These are phyloP conservation scores for Larimichthys polyactis DNA, from an alignment of 2,113 vertebrate species.

Conservation along the genomic window DNA sequence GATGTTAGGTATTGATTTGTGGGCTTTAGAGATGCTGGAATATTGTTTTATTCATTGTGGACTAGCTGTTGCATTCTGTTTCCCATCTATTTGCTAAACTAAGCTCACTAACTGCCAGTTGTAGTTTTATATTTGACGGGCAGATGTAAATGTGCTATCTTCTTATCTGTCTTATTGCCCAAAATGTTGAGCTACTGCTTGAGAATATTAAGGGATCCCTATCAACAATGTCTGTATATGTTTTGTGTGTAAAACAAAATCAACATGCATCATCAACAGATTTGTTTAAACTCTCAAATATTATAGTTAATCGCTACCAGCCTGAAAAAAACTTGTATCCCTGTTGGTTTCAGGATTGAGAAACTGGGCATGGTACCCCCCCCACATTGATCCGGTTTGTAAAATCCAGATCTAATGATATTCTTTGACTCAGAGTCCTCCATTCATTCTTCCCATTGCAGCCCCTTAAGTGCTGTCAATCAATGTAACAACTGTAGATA, in stretches of 20 bases:
- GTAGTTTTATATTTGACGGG: not conserved
- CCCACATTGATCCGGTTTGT: conserved; percentile 47
- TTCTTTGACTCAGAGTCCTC: conserved; percentile 36
- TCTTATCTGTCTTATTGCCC: not conserved
- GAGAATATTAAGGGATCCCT: not conserved
- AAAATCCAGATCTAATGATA: conserved; percentile 40
- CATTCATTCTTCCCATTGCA: conserved; percentile 32
- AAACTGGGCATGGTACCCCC: not conserved
- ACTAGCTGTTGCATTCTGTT: not conserved
- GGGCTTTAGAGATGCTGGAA: not conserved
- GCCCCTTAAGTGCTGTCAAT: conserved; percentile 65
- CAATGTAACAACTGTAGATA: conserved; percentile 61
- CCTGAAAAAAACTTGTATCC: not conserved
- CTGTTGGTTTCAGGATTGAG: not conserved
- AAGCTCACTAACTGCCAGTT: not conserved
- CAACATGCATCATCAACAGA: not conserved
- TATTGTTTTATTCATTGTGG: not conserved
- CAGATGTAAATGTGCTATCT: not conserved
- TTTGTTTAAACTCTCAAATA: conserved; percentile 2
- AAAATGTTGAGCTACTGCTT: not conserved
- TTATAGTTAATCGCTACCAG: not conserved
- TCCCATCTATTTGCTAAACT: not conserved
- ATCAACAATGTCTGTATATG: not conserved
- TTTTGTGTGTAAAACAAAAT: not conserved
- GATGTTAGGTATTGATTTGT: not conserved